These are phyloP conservation scores for Frankliniella fusca DNA, from an alignment of 2,888 invertebrate genomes.

Conservation along the genomic window DNA sequence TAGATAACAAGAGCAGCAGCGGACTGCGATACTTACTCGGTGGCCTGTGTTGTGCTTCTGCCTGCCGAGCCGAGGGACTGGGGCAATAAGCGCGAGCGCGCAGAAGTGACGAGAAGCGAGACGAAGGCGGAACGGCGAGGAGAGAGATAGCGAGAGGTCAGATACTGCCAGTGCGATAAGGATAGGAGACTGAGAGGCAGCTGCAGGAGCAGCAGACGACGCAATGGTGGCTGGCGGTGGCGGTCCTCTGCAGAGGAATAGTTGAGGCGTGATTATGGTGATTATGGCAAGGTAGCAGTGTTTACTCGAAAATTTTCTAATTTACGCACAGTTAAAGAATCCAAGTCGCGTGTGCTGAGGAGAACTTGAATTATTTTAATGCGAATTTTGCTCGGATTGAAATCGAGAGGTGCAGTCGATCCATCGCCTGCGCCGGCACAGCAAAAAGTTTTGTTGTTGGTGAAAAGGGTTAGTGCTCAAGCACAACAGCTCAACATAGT, in stretches of 20 bases:
- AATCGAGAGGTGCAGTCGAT: background rate
- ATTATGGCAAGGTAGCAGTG: background rate
- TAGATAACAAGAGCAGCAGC: background rate
- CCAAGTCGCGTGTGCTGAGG: background rate
- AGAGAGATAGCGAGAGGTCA: background rate
- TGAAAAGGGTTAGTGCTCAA: background rate
- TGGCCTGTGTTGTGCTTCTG: background rate
- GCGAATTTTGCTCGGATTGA: background rate
- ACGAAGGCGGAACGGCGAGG: background rate
- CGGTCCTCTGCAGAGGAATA: background rate
- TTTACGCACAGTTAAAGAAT: background rate
- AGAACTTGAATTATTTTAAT: background rate
- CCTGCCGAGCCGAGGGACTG: background rate
- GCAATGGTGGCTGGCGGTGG: background rate
- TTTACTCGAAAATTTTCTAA: background rate
- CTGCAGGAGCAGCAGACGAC: background rate
- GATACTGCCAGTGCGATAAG: background rate
- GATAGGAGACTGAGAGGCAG: background rate
- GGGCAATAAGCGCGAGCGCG: background rate
- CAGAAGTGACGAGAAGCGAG: background rate
- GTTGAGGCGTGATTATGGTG: background rate
- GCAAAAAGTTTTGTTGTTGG: background rate
- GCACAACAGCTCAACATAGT: background rate
- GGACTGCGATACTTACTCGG: background rate
- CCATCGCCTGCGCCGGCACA: background rate